Conservation (phyloP, 2,113 vertebrate genomes). For the Hippolais icterina region DNA sequence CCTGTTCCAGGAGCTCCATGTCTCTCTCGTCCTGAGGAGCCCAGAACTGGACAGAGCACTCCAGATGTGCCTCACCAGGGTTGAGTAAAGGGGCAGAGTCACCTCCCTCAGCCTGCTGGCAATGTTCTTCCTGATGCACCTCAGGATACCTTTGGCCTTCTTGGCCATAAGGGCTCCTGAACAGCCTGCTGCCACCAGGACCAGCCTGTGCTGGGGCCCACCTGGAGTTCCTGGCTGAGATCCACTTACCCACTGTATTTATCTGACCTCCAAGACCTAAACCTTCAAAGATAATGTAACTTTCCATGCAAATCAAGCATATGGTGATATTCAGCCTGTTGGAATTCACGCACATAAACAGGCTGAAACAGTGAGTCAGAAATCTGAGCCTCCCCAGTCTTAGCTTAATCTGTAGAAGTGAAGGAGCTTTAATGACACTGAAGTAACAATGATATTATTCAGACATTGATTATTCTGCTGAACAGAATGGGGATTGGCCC, state of each 20-base stretch:
- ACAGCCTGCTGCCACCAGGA: not conserved
- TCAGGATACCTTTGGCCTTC: not conserved
- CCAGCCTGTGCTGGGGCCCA: not conserved
- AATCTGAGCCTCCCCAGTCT: not conserved
- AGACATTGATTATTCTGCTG: not conserved
- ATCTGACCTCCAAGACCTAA: not conserved
- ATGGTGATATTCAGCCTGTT: not conserved
- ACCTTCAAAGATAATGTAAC: not conserved
- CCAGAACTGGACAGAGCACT: not conserved
- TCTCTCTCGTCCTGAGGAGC: not conserved
- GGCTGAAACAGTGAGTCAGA: not conserved
- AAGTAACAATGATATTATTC: not conserved
- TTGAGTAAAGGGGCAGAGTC: not conserved
- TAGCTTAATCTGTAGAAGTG: not conserved
- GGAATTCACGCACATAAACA: not conserved
- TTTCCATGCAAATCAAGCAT: not conserved
- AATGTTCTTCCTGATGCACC: fast-evolving
- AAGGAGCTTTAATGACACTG: not conserved
- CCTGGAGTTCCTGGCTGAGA: not conserved
- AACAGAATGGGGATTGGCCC: not conserved
- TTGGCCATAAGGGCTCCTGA: not conserved
- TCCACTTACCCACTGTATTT: not conserved
- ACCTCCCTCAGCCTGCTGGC: not conserved
- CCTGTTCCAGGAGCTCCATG: not conserved
- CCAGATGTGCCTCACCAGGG: not conserved